phyloP scores from a whole-genome alignment of 2,888 invertebrate genomes.

The Venustoraphidia nigricollis region DNA sequence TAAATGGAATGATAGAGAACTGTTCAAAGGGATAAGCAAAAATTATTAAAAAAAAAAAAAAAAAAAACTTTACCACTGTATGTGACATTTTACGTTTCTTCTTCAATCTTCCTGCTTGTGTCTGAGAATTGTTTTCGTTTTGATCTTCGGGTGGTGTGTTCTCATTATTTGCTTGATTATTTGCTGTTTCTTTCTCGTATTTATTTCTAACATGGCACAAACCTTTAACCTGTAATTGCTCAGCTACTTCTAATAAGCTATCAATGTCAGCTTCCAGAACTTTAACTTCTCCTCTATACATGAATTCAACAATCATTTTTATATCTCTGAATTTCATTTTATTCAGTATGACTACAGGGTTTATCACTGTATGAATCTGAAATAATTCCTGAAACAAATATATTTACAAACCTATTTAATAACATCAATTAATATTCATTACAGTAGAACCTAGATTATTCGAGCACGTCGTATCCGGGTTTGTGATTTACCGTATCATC shows the following conservation, averaged over 20 bases:
- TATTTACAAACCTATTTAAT: too few relatives aligned
- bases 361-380: slow-evolving; percentile 23
- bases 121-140: too few relatives aligned
- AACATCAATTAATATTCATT: too few relatives aligned
- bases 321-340: slow-evolving; percentile 27
- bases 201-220: slow-evolving; percentile 24
- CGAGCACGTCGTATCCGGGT: too few relatives aligned
- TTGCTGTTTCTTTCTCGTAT: slow-evolving; percentile 14
- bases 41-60: too few relatives aligned
- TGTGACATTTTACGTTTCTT: slow-evolving; percentile 14
- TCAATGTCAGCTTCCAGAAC: slow-evolving; percentile 29
- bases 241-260: slow-evolving; percentile 27
- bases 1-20: too few relatives aligned
- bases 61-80: slow-evolving; percentile 10
- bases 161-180: slow-evolving; percentile 7
- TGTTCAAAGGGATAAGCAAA: too few relatives aligned
- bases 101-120: not conserved
- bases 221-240: slow-evolving; percentile 32
- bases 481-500: too few relatives aligned
- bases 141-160: not conserved
- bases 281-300: slow-evolving; percentile 34
- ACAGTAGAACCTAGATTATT: too few relatives aligned
- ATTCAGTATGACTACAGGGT: slow-evolving; percentile 30
- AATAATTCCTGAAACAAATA: slow-evolving; percentile 25
- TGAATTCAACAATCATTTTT: slow-evolving; percentile 29